Conservation (phyloP, 2,797 vertebrate species). For the Sebastes hubbsi region DNA sequence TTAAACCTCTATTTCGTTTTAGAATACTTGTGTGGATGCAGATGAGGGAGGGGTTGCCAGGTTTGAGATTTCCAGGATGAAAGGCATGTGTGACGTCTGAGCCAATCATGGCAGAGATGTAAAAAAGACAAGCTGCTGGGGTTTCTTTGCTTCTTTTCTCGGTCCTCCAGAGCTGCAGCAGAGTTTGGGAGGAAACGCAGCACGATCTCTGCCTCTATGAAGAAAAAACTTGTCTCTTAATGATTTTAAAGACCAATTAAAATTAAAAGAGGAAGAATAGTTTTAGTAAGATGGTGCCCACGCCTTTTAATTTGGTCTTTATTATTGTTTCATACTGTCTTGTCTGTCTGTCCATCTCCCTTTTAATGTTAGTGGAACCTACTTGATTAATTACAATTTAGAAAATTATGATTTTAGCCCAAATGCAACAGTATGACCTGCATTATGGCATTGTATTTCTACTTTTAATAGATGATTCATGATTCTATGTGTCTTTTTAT, state of each 20-base stretch:
- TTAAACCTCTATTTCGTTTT: conserved; percentile 15
- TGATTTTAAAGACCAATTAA: conserved; percentile 4
- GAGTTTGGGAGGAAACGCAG: background rate
- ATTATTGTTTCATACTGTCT: background rate
- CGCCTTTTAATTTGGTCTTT: background rate
- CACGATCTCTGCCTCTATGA: background rate
- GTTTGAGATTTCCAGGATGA: conserved; percentile 25
- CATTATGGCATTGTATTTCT: background rate
- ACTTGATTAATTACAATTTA: conserved; percentile 17
- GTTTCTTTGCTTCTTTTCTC: background rate
- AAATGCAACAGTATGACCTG: background rate
- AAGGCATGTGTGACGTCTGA: conserved; percentile 4
- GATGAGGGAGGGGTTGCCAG: conserved; percentile 52
- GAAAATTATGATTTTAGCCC: background rate
- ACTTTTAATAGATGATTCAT: background rate
- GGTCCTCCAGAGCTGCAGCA: background rate
- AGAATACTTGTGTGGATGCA: conserved; percentile 1
- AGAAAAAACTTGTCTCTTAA: background rate
- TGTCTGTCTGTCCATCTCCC: background rate
- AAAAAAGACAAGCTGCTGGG: background rate
- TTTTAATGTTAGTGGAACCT: background rate
- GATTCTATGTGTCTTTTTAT: too few species aligned
- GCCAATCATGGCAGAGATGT: background rate
- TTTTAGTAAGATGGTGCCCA: background rate
- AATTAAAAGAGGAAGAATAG: background rate